Conservation (phyloP, 2,888 invertebrate genomes). For the Germaria angustata region DNA sequence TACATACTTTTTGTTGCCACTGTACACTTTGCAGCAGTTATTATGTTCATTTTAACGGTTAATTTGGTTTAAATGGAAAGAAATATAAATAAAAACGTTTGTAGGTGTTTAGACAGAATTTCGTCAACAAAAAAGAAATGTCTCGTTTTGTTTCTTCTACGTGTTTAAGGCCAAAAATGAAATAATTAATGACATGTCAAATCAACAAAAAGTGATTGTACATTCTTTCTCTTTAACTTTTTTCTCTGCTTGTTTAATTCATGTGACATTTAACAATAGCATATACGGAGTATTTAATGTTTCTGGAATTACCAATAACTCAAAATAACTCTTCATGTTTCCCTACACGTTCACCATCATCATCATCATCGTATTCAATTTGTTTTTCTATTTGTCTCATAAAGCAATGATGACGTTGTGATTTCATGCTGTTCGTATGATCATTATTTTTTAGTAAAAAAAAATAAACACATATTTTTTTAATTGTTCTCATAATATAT, state of each 20-base stretch:
- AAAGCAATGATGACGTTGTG: conserved; percentile 44
- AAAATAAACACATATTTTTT: neutral
- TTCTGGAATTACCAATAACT: conserved; percentile 41
- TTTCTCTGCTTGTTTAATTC: neutral
- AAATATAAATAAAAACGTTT: conserved; percentile 11
- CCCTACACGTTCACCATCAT: neutral
- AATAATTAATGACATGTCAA: conserved; percentile 44
- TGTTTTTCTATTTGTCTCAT: neutral
- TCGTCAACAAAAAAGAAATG: conserved; percentile 36
- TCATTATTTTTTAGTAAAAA: conserved; percentile 12
- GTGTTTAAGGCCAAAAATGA: neutral
- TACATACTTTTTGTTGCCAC: too few species aligned
- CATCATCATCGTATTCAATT: neutral
- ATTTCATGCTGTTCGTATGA: conserved; percentile 56
- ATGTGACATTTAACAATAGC: conserved; percentile 12
- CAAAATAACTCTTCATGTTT: too few species aligned
- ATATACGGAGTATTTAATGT: neutral
- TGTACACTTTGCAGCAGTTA: neutral
- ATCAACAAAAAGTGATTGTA: conserved; percentile 28
- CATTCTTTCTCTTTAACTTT: conserved; percentile 16
- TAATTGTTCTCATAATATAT: conserved; percentile 4
- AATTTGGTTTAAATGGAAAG: conserved; percentile 2
- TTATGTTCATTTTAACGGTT: conserved; percentile 43
- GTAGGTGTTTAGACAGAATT: conserved; percentile 57
- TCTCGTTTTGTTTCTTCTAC: neutral